These are phyloP conservation scores for Pangasianodon hypophthalmus DNA, from an alignment of 2,113 vertebrate genomes.

Conservation along the genomic window DNA sequence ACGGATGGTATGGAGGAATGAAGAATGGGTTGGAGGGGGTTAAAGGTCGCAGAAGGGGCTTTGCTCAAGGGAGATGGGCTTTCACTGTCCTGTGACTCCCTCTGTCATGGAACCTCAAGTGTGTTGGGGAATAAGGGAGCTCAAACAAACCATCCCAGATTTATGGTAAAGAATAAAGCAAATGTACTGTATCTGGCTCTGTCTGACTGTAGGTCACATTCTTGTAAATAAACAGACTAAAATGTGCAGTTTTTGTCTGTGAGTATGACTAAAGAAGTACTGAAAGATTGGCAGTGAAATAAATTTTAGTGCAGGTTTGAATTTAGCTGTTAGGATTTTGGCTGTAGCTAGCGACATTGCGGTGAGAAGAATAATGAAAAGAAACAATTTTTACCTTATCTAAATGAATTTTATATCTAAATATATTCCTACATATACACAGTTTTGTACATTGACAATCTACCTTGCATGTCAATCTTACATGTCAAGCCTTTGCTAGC, in stretches of 20 bases:
- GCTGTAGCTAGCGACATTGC: background rate
- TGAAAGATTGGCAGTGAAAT: background rate
- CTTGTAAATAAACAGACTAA: background rate
- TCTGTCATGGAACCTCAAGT: constrained; percentile 23
- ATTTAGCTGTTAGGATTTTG: background rate
- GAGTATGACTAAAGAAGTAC: background rate
- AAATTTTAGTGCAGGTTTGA: background rate
- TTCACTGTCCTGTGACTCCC: background rate
- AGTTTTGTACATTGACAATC: background rate
- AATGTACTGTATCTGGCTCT: background rate
- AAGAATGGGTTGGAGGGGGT: constrained; percentile 35
- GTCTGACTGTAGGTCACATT: constrained; percentile 3
- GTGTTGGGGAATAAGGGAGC: constrained; percentile 7
- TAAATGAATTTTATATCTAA: background rate
- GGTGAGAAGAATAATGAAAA: background rate
- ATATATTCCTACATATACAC: background rate
- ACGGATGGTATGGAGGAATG: background rate
- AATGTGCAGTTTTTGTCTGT: background rate
- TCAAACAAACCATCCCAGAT: background rate
- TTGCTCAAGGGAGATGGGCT: constrained; percentile 13
- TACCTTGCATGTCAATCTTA: background rate
- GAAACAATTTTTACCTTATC: background rate
- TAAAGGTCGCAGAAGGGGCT: constrained; percentile 39
- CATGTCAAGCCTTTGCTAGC: background rate
- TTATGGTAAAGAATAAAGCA: background rate